Evolutionary conservation across 2,888 invertebrate species (phyloP), one percentile per base, ranked within the genome.

Genomic region (Cinara cedri): DNA sequence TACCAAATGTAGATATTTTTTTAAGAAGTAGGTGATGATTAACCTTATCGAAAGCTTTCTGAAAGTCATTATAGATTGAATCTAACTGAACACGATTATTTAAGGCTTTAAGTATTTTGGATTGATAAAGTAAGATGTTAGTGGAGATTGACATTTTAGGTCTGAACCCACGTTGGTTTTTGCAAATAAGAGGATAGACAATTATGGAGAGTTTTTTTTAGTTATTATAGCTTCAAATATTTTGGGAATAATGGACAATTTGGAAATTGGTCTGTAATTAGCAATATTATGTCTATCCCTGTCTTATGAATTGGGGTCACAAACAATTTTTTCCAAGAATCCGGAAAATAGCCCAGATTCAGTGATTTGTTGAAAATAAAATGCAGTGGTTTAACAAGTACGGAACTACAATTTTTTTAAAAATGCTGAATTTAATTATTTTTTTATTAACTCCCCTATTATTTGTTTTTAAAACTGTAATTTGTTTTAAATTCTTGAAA

Each of bases 311-410:
- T 26, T 1, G 34, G 60, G 3, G n/a, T 11, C 14, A 60, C 60
- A 16, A 26, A 60, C 8, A n/a, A 60, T 60, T 34, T 60, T 60
- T 60, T 60, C 26, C 26, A 60, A 26, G 16, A 42, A 42, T 65
- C 44, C 46, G 44, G 65, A 44, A 65, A 44, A 65, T 65, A 46
- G 14, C 44, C 44, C 8, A 44, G 44, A 4, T 14, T 65, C 8
- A 65, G 4, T 19, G 44, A 65, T 46, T 65, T 46, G 21, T 44
- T 65, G 1, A 44, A 65, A 65, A 65, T 65, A 44, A 44, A 65
- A 21, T 44, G 44, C 1, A 46, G 46, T 44, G 46, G 46, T 4
- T 44, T 65, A 14, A 66, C 4, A 44, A 66, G 21, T 66, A 66
- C 14, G 46, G 14, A 14, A 66, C 46, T 8, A 66, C 21, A 66